These are phyloP conservation scores for Cardinalis cardinalis DNA, from an alignment of 2,113 vertebrate genomes.

Conservation along the genomic window DNA sequence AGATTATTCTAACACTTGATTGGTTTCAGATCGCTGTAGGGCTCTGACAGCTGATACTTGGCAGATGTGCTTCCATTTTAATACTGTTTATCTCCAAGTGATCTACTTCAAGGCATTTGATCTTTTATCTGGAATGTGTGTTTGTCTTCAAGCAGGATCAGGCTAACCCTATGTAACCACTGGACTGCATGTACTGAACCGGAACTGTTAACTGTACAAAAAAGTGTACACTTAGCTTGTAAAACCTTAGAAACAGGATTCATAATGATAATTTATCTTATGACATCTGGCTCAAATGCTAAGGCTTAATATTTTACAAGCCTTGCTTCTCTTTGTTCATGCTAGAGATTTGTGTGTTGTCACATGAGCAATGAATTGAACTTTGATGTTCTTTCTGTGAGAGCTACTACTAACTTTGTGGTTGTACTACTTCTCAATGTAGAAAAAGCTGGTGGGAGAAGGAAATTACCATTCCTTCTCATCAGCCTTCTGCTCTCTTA, in stretches of 20 bases:
- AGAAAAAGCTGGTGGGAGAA: not conserved
- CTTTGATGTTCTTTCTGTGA: not conserved
- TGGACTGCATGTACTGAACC: not conserved
- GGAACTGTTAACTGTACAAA: not conserved
- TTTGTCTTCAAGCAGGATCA: not conserved
- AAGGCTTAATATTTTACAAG: not conserved
- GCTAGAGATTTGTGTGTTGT: not conserved
- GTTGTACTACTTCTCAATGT: not conserved
- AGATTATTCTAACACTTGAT: slow-evolving; percentile 51
- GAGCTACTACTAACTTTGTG: not conserved
- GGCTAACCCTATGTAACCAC: not conserved
- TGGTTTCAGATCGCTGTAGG: slow-evolving; percentile 54
- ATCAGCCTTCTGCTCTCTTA: not conserved
- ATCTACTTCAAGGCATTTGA: slow-evolving; percentile 44
- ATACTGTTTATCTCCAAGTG: slow-evolving; percentile 40
- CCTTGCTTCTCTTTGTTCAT: not conserved
- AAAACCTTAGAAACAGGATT: not conserved
- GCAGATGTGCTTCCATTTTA: slow-evolving; percentile 60
- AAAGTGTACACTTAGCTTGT: not conserved
- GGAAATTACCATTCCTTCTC: not conserved
- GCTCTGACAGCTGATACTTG: slow-evolving; percentile 49
- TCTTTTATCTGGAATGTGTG: slow-evolving; percentile 27
- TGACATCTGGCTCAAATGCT: not conserved
- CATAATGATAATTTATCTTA: not conserved
- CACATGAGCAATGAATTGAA: not conserved